Evolutionary conservation across 2,888 invertebrate genomes (phyloP).

Genomic region (Temnothorax unifasciatus): DNA sequence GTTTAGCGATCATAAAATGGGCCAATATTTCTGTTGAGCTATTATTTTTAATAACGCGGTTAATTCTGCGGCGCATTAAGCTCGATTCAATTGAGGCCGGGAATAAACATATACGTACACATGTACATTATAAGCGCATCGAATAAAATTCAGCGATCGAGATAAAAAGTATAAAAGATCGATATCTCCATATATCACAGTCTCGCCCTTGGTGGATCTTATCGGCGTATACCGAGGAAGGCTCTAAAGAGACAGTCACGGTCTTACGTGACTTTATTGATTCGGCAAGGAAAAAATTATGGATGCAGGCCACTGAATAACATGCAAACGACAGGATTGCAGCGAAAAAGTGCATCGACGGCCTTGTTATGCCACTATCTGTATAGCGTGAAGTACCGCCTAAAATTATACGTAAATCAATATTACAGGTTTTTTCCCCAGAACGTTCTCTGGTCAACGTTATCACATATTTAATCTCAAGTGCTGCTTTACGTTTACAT

Average conservation of each 20-base stretch:
- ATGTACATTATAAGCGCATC: not conserved
- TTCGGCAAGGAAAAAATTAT: constrained; percentile 38
- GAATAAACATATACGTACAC: not conserved
- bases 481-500: not conserved
- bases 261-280: constrained; percentile 43
- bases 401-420: constrained; percentile 51
- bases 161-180: not conserved
- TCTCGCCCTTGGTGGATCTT: constrained; percentile 9
- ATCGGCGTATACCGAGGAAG: not conserved
- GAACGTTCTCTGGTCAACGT: not conserved
- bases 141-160: not conserved
- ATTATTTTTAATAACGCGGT: not conserved
- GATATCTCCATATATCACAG: constrained; percentile 4
- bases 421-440: constrained; percentile 9
- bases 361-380: constrained; percentile 41
- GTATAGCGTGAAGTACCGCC: constrained; percentile 19
- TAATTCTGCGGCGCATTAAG: constrained; percentile 4
- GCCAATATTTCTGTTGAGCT: not conserved
- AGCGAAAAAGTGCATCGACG: constrained; percentile 32
- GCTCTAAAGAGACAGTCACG: constrained; percentile 32
- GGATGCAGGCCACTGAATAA: constrained; percentile 45
- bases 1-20: not conserved
- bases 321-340: constrained; percentile 38
- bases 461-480: constrained; percentile 16
- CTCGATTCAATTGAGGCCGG: not conserved